Base-by-base conservation (phyloP, 2,113 vertebrate genomes). In the Equus quagga region DNA sequence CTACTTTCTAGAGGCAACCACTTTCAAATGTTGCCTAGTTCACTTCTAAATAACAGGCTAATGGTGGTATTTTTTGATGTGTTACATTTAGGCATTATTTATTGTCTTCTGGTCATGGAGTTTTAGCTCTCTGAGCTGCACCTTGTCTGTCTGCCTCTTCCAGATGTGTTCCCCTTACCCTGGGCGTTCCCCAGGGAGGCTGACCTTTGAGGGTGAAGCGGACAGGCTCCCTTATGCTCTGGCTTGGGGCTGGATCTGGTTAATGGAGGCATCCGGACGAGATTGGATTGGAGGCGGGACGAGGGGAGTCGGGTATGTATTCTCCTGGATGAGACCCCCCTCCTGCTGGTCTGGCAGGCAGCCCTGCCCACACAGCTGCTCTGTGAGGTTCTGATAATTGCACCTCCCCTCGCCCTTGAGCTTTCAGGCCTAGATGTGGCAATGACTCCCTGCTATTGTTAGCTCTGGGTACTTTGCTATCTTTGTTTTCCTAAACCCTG, bases 31-130 rank as follows among this genome's bases (percentile, higher is more conserved):
- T 24, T 67, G 49, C n/a, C 9, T 18, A 31, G 44, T 31, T 73
- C 65, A 65, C n/a, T 62, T 73, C 56, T 54, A 73, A 69, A 36
- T 46, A 8, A n/a, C 13, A 44, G 21, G 46, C 8, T 28, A 87
- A n/a, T 3, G 56, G 23, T 44, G 58, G 17, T 49, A 15, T 64
- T 80, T 72, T 72, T 41, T 17, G 9, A 94, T 58, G 36, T 58
- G 73, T 73, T 81, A 31, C 81, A 67, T 92, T 92, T 91, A 94
- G 73, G 67, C 15, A 31, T 62, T 64, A 17, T 81, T 81, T 75
- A 54, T n/a, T 69, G 31, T 89, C 84, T 86, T 95, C n/a, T 3
- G 14, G 78, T 26, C 54, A 26, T 64, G 49, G 76, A 44, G n/a
- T 62, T 60, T 60, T 54, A n/a, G 72, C 70, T 69, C 49, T 92